These are phyloP conservation scores for Arvicanthis niloticus DNA, from an alignment of 2,113 vertebrate genomes.

Conservation along the genomic window DNA sequence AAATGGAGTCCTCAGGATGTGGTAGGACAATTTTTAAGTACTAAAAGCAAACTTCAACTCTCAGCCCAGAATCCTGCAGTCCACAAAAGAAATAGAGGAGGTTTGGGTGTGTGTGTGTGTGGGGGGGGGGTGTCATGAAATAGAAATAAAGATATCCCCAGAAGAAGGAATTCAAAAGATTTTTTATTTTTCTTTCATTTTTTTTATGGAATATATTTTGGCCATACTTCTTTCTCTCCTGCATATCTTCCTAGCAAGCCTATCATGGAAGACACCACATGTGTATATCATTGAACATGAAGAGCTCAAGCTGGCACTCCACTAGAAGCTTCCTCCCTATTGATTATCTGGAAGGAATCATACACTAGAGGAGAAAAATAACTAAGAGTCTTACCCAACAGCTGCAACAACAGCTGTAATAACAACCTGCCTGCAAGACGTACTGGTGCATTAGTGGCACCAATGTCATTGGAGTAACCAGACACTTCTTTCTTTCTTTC, in stretches of 20 bases:
- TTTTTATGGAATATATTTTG: not conserved
- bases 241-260: no score
- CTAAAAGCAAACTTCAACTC: not conserved
- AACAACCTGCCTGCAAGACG: not conserved
- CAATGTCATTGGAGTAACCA: not conserved
- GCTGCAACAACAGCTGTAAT: no score
- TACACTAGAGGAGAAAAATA: not conserved
- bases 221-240: not conserved
- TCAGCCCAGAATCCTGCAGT: not conserved
- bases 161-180: not conserved
- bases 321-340: no score
- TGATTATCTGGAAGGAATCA: no score
- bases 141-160: not conserved
- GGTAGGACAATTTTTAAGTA: not conserved
- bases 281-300: no score
- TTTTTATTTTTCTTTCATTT: not conserved
- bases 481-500: no score
- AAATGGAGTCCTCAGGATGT: not conserved
- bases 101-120: no score
- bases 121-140: no score
- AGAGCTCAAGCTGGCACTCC: not conserved
- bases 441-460: not conserved
- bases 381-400: no score
- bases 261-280: not conserved
- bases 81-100: not conserved